Evolutionary conservation across 2,888 invertebrate species (phyloP).

Genomic region (Timandra comae): DNA sequence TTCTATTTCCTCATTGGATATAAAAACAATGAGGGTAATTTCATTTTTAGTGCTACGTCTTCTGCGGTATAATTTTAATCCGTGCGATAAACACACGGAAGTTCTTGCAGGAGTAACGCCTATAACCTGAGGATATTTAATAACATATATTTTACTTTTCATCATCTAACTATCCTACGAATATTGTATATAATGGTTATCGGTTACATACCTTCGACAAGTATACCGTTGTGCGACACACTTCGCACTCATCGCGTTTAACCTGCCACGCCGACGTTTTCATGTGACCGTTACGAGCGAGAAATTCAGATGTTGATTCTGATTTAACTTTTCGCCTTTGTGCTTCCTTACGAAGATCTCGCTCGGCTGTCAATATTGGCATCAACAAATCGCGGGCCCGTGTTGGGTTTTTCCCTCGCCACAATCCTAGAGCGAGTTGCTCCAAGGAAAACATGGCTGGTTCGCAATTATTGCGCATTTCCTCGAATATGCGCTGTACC

Average conservation of each 20-base stretch:
- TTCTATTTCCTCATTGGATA: too few species aligned
- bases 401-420: constrained; percentile 80
- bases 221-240: constrained; percentile 88
- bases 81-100: too few species aligned
- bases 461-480: constrained; percentile 89
- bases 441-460: constrained; percentile 94
- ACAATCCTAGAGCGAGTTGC: constrained; percentile 85
- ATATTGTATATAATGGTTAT: too few species aligned
- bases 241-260: constrained; percentile 83
- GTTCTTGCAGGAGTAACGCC: too few species aligned
- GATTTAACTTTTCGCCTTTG: background rate
- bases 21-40: too few species aligned
- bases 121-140: too few species aligned
- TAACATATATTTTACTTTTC: too few species aligned
- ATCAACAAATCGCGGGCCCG: constrained; percentile 78
- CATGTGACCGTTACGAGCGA: background rate
- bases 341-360: constrained; percentile 14
- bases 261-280: constrained; percentile 32
- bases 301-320: background rate
- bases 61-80: too few species aligned
- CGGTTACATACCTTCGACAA: constrained; percentile 86
- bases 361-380: constrained; percentile 26
- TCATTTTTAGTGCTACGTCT: too few species aligned
- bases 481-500: constrained; percentile 85
- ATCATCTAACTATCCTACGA: too few species aligned